A percentile compares a stretch with the other conserved stretches of the same genome.
phyloP scores from a whole-genome alignment of 2,113 vertebrate species.

The Lepus timidus region DNA sequence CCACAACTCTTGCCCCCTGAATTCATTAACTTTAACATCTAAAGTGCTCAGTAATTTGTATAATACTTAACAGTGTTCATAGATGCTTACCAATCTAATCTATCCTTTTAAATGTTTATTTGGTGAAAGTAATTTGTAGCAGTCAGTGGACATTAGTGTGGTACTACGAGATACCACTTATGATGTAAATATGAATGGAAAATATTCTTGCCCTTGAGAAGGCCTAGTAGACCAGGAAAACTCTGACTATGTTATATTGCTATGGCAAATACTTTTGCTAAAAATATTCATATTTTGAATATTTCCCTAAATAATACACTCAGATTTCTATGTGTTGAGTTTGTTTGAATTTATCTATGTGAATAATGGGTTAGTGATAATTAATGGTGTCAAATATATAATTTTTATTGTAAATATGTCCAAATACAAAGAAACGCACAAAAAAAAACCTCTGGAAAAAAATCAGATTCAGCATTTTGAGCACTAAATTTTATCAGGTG shows the following conservation, averaged over 20 bases:
- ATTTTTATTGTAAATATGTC: constrained; percentile 26
- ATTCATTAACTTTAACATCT: constrained; percentile 33
- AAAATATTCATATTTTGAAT: constrained; percentile 36
- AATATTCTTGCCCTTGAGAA: constrained; percentile 35
- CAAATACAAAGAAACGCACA: neutral
- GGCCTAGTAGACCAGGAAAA: neutral
- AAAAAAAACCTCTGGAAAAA: neutral
- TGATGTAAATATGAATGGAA: neutral
- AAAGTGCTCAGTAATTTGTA: neutral
- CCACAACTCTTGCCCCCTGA: no score
- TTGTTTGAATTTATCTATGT: constrained; percentile 38
- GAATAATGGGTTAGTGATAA: neutral
- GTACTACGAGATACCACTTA: neutral
- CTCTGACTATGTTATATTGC: neutral
- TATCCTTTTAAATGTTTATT: constrained; percentile 36
- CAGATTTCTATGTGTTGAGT: neutral
- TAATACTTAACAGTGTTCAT: neutral
- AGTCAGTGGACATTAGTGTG: neutral
- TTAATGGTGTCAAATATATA: neutral
- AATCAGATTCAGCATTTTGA: constrained; percentile 23
- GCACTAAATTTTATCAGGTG: neutral
- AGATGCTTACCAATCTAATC: neutral
- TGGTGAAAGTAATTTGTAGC: neutral
- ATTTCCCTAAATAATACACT: neutral
- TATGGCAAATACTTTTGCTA: neutral